phyloP scores from a whole-genome alignment of 2,888 invertebrate genomes.

The Nasonovia ribisnigri region DNA sequence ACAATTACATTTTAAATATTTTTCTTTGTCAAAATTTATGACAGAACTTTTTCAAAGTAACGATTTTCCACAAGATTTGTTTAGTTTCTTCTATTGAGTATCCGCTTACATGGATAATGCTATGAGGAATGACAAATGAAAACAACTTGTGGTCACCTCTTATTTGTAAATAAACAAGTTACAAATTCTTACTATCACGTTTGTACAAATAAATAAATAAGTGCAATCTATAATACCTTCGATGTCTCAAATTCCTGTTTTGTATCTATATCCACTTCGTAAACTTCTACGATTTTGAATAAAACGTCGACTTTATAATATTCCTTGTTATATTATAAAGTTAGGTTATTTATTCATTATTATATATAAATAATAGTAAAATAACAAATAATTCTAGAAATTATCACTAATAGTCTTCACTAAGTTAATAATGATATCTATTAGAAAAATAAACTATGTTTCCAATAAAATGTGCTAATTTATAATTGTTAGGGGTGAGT shows the following conservation, averaged over 20 bases:
- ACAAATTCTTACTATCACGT: background rate
- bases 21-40: background rate
- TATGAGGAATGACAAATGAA: slow-evolving; percentile 27
- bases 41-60: background rate
- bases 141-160: background rate
- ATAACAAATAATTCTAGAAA: background rate
- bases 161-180: background rate
- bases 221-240: background rate
- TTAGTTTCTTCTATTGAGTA: background rate
- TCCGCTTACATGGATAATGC: background rate
- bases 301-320: too few relatives aligned
- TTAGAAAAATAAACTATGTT: background rate
- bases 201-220: background rate
- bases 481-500: too few relatives aligned
- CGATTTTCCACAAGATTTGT: background rate
- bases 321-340: too few relatives aligned
- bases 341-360: background rate
- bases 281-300: background rate
- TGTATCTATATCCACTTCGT: background rate
- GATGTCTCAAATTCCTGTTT: background rate
- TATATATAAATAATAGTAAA: background rate
- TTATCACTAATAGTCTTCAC: background rate
- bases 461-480: background rate
- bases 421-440: too few relatives aligned
- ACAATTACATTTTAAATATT: background rate